A percentile compares a stretch with the other conserved stretches of the same genome.
phyloP scores from a whole-genome alignment of 2,113 vertebrate species.

The Zosterops pallidus region DNA sequence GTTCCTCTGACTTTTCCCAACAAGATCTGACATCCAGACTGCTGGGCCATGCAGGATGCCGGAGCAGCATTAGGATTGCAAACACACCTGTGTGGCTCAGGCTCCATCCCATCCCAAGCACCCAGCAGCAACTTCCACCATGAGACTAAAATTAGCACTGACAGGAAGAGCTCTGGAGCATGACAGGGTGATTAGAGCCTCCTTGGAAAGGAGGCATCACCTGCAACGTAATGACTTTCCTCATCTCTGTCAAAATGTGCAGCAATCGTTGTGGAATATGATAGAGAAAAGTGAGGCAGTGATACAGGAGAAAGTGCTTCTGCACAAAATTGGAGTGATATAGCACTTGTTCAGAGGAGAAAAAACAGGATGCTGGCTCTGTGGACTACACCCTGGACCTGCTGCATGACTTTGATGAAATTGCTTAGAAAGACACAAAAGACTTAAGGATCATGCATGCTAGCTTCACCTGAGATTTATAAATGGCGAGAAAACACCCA shows the following conservation, averaged over 20 bases:
- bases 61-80: neutral
- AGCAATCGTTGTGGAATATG: fast-evolving
- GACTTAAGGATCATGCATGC: neutral
- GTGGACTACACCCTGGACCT: neutral
- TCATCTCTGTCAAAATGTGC: neutral
- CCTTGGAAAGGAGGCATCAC: slow-evolving; percentile 23
- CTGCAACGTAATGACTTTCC: neutral
- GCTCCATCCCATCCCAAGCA: neutral
- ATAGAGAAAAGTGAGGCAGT: neutral
- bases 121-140: neutral
- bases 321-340: neutral
- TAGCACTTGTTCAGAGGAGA: neutral
- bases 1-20: neutral
- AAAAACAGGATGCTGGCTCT: neutral
- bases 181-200: neutral
- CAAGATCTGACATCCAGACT: neutral
- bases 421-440: neutral
- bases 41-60: fast-evolving
- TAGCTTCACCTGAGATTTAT: neutral
- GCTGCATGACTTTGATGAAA: neutral
- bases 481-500: neutral
- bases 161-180: slow-evolving; percentile 23
- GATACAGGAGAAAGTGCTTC: neutral
- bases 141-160: neutral
- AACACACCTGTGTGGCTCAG: neutral